These are phyloP conservation scores for Calyptommatus sinebrachiatus DNA, from an alignment of 2,113 vertebrate genomes.

Conservation along the genomic window DNA sequence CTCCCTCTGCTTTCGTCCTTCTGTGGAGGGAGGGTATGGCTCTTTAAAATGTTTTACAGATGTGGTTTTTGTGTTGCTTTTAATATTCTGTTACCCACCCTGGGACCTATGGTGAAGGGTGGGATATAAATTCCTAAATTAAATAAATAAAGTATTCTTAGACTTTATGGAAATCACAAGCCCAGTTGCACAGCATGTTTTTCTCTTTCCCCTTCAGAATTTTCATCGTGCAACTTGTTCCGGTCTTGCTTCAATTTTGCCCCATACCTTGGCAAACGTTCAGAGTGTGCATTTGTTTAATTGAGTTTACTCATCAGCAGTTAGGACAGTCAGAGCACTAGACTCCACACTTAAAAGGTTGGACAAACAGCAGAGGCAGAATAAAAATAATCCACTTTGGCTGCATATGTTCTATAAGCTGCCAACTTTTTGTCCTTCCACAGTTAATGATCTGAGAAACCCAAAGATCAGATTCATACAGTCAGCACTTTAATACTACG, in stretches of 20 bases:
- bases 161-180: conserved; percentile 10
- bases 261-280: conserved; percentile 39
- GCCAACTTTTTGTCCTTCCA: background rate
- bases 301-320: conserved; percentile 47
- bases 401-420: background rate
- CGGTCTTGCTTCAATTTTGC: conserved; percentile 32
- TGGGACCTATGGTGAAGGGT: too few species aligned
- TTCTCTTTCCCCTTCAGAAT: conserved; percentile 31
- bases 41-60: too few species aligned
- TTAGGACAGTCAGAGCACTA: conserved; percentile 36
- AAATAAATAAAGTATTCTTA: too few species aligned
- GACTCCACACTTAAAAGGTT: conserved; percentile 25
- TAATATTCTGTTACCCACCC: too few species aligned
- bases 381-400: background rate
- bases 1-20: too few species aligned
- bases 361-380: background rate
- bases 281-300: conserved; percentile 48
- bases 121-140: too few species aligned
- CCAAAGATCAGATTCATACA: background rate
- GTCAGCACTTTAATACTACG: background rate
- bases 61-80: too few species aligned
- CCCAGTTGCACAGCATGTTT: background rate
- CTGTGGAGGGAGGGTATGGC: too few species aligned
- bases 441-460: background rate
- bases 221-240: conserved; percentile 37